Base-by-base conservation (phyloP, 1,140 invertebrate genomes). In the Chionoecetes opilio region DNA sequence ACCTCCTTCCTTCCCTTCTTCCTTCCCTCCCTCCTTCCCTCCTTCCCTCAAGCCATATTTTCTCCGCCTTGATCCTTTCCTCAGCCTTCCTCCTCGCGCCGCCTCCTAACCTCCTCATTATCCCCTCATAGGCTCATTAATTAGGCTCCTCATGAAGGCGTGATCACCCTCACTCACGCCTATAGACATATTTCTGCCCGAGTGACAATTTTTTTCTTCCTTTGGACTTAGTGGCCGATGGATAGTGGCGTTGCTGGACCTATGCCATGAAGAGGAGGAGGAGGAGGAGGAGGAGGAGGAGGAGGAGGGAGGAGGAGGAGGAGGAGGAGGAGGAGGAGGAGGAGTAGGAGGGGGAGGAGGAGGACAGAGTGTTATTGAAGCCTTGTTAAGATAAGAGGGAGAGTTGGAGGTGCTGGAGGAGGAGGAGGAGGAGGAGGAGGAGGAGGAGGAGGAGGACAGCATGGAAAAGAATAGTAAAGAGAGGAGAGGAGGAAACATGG, bases 41-140 rank as follows among this genome's bases (percentile, higher is more conserved):
- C n/a, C 63, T 21, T 75, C 63, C n/a, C 21, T 75, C 63, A 17
- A 75, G 63, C 63, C 21, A 75, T 75, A n/a, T 75, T 75, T 75
- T n/a, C 63, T 75, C 63, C 63, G 2, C 21, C 63, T 21, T 75
- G 63, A 75, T 75, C 63, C 63, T n/a, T 75, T n/a, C 63, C 63
- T 75, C 63, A 75, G 21, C 63, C 63, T 26, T 26, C 26, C 63
- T 75, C 63, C 63, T 75, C 63, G n/a, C 63, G 6, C 26, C n/a
- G 63, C 63, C 63, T 75, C 8, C 63, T n/a, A 75, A 75, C 63
- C 63, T n/a, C 63, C 63, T 75, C 63, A 75, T 75, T 75, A 75
- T 26, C 21, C 26, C 63, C 63, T 75, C 63, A 75, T 75, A 75
- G 63, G 63, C 63, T 75, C 63, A 75, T 75, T 75, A 75, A 75